These are phyloP conservation scores for Cerastis rubricosa DNA, from an alignment of 2,888 invertebrate genomes.

Conservation along the genomic window DNA sequence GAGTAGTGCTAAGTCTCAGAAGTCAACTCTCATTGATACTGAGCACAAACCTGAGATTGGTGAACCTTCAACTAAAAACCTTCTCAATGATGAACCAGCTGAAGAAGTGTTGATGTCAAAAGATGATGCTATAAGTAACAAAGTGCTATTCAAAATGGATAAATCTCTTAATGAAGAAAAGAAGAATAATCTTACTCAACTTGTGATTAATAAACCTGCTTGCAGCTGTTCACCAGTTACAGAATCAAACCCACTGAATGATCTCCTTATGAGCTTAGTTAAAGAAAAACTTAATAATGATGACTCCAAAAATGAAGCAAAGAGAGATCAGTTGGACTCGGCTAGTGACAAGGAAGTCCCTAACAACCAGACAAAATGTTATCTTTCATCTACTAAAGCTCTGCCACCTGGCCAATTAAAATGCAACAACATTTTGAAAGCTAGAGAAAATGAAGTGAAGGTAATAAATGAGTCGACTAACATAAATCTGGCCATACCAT, in stretches of 20 bases:
- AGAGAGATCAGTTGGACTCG: slow-evolving; percentile 89
- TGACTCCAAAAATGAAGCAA: slow-evolving; percentile 92
- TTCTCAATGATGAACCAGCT: slow-evolving; percentile 82
- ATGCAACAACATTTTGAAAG: slow-evolving; percentile 97
- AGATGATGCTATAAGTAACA: slow-evolving; percentile 88
- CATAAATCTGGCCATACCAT: slow-evolving; percentile 86
- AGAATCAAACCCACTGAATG: slow-evolving; percentile 87
- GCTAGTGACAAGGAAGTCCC: slow-evolving; percentile 91
- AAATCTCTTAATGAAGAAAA: slow-evolving; percentile 83
- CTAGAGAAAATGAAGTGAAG: slow-evolving; percentile 90
- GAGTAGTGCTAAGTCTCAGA: slow-evolving; percentile 91
- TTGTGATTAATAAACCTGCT: slow-evolving; percentile 85
- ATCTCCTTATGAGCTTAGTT: slow-evolving; percentile 88
- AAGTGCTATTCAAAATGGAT: slow-evolving; percentile 86
- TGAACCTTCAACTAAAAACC: slow-evolving; percentile 83
- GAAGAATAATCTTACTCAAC: slow-evolving; percentile 85
- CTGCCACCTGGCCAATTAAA: slow-evolving; percentile 97
- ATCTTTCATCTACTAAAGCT: slow-evolving; percentile 92
- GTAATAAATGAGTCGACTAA: slow-evolving; percentile 87
- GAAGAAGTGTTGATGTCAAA: slow-evolving; percentile 85
- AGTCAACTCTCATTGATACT: slow-evolving; percentile 84
- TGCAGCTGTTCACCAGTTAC: slow-evolving; percentile 87
- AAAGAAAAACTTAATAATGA: slow-evolving; percentile 91
- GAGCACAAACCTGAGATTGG: slow-evolving; percentile 76
- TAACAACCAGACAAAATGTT: slow-evolving; percentile 93